Percentiles rank a stretch among this genome's conserved stretches.
Evolutionary conservation across 2,113 vertebrate genomes (phyloP).

Genomic region (Megaleporinus macrocephalus): DNA sequence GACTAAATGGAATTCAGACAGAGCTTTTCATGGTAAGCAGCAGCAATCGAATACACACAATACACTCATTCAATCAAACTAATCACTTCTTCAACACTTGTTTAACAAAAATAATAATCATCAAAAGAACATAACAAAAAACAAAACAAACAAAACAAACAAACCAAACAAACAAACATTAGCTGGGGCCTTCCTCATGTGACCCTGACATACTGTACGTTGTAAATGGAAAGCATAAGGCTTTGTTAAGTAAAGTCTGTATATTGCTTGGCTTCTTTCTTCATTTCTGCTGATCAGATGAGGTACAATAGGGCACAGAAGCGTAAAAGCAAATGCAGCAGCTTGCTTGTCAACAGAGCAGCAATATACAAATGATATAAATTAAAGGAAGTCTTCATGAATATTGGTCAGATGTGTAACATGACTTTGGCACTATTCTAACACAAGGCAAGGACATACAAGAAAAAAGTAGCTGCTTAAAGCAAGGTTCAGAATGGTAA

Average conservation of each 20-base stretch:
- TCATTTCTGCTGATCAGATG: constrained; percentile 43
- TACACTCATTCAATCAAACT: constrained; percentile 39
- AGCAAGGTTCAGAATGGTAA: constrained; percentile 6
- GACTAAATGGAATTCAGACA: constrained; percentile 51
- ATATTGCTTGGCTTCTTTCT: constrained; percentile 4
- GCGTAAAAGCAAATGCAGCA: constrained; percentile 44
- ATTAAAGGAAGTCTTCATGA: constrained; percentile 23
- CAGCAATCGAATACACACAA: constrained; percentile 52
- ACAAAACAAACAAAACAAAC: constrained; percentile 23
- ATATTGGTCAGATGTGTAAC: constrained; percentile 32
- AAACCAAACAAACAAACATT: constrained; percentile 41
- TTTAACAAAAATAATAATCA: constrained; percentile 43
- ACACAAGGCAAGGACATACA: background rate
- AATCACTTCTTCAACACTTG: constrained; percentile 54
- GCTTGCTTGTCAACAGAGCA: constrained; percentile 53
- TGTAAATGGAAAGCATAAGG: background rate
- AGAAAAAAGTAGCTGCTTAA: constrained; percentile 19
- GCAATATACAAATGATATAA: constrained; percentile 46
- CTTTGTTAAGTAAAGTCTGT: constrained; percentile 6
- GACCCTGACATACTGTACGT: constrained; percentile 25
- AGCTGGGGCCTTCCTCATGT: constrained; percentile 23
- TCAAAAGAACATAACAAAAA: constrained; percentile 32
- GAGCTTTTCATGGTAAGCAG: constrained; percentile 66
- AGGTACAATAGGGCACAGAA: constrained; percentile 43
- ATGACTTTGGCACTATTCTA: constrained; percentile 29